Evolutionary conservation across 2,888 invertebrate genomes (phyloP).

Genomic region (Apamea anceps): DNA sequence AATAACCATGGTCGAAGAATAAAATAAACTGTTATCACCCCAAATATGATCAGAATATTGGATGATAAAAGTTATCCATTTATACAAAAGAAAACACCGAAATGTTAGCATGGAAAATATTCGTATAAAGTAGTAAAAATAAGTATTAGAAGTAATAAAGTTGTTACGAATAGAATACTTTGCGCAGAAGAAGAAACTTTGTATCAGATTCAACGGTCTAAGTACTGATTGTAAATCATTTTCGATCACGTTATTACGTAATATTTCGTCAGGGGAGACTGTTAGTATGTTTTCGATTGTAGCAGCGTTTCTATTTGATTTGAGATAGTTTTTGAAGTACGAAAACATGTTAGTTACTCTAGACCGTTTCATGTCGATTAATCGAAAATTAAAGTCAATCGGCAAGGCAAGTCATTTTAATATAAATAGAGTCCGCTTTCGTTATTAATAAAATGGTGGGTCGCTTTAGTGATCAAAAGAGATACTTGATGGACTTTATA

Average conservation of each 20-base stretch:
- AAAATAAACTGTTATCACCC: too few relatives aligned
- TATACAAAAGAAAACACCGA: background rate
- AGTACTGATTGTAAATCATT: conserved; percentile 32
- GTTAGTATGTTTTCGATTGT: background rate
- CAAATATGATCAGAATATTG: too few relatives aligned
- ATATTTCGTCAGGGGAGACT: too few relatives aligned
- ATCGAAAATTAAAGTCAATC: too few relatives aligned
- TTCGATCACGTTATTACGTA: too few relatives aligned
- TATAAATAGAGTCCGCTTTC: too few relatives aligned
- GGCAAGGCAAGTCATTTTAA: too few relatives aligned
- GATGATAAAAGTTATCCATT: background rate
- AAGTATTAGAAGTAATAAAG: conserved; percentile 21
- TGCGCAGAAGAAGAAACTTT: conserved; percentile 11
- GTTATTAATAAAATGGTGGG: too few relatives aligned
- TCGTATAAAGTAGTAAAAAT: background rate
- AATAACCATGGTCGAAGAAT: background rate
- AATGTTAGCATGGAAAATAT: background rate
- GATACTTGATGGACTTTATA: too few relatives aligned
- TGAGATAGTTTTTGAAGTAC: background rate
- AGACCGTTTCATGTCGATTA: too few relatives aligned
- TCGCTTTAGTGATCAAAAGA: too few relatives aligned
- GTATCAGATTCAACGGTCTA: conserved; percentile 38
- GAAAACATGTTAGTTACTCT: background rate
- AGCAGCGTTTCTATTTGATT: background rate
- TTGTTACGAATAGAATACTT: conserved; percentile 35